These are phyloP conservation scores for Tautogolabrus adspersus DNA, from an alignment of 2,113 vertebrate species.

Conservation along the genomic window DNA sequence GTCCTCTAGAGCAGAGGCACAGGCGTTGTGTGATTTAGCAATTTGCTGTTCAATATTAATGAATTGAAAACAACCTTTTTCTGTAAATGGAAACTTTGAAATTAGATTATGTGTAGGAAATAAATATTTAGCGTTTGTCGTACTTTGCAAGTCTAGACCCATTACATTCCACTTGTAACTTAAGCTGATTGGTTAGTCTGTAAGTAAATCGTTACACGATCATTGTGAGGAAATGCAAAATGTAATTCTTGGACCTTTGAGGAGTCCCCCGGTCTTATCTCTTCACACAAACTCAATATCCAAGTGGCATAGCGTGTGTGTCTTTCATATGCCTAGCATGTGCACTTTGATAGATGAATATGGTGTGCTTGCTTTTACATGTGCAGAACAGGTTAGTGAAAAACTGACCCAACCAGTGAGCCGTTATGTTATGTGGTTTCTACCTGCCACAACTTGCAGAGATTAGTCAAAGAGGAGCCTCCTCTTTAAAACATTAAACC, in stretches of 20 bases:
- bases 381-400: not conserved
- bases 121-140: too few species aligned
- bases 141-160: too few species aligned
- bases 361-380: not conserved
- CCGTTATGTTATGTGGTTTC: not conserved
- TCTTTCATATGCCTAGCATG: not conserved
- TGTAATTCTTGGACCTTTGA: not conserved
- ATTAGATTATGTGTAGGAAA: too few species aligned
- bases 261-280: not conserved
- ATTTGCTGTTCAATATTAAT: too few species aligned
- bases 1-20: too few species aligned
- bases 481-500: not conserved
- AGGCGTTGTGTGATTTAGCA: too few species aligned
- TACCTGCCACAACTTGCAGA: slow-evolving; percentile 9
- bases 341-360: not conserved
- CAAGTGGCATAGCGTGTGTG: slow-evolving; percentile 2
- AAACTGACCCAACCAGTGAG: not conserved
- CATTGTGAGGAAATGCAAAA: not conserved
- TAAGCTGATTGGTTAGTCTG: not conserved
- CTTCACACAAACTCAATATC: not conserved
- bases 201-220: not conserved
- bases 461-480: slow-evolving; percentile 1
- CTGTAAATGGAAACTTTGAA: too few species aligned
- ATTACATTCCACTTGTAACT: too few species aligned
- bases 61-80: too few species aligned